phyloP scores from a whole-genome alignment of 37 sponge, comb jelly and placozoan species.

The Oopsacas minuta region DNA sequence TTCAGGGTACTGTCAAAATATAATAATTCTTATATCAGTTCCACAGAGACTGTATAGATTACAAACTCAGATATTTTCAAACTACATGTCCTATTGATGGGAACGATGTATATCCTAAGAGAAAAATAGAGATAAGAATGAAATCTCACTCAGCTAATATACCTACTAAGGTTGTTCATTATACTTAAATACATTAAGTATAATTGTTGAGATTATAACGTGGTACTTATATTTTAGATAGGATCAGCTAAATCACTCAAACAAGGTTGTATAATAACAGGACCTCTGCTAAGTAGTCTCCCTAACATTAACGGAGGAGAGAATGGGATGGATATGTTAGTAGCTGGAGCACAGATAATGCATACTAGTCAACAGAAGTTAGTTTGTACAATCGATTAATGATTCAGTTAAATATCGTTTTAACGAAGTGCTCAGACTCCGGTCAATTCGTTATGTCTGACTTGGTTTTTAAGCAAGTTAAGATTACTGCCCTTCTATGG shows the following conservation, averaged over 20 bases:
- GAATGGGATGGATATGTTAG: background rate
- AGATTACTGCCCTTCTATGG: too few relatives aligned
- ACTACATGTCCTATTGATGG: constrained; percentile 3
- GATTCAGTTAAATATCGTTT: background rate
- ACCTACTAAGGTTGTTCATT: background rate
- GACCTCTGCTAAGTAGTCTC: background rate
- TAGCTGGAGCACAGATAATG: background rate
- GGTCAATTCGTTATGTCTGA: too few relatives aligned
- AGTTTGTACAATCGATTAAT: background rate
- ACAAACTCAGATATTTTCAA: constrained; percentile 9
- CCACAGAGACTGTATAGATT: constrained; percentile 47
- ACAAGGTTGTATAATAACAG: background rate
- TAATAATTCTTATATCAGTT: constrained; percentile 33
- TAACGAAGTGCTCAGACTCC: too few relatives aligned
- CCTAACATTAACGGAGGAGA: background rate
- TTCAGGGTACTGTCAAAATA: background rate
- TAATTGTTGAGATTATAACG: too few relatives aligned
- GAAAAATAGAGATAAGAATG: background rate
- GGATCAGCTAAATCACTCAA: background rate
- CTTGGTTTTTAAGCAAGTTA: too few relatives aligned
- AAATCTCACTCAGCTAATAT: background rate
- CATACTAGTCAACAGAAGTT: too few relatives aligned
- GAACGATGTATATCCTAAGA: constrained; percentile 1
- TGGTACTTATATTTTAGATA: background rate
- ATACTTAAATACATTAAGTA: too few relatives aligned